Base-by-base conservation (phyloP, 2,888 invertebrate species). In the Phasia obesa region DNA sequence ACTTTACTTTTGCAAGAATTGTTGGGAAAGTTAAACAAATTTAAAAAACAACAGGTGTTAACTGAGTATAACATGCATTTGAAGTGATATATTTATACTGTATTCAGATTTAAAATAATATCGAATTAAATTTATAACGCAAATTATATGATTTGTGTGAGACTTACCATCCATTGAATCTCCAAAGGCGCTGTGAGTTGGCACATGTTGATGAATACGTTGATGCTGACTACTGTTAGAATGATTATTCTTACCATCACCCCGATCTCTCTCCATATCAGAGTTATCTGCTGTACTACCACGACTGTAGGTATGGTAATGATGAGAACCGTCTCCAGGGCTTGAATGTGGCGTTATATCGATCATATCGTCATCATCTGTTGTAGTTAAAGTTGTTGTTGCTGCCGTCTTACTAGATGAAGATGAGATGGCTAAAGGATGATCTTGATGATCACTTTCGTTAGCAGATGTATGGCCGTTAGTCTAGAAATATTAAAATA, bases 341-440 rank as follows among this genome's bases (percentile, higher is more conserved):
- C 90, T 90, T 73, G 90, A 93, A 74, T 93, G 92, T 84, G 94
- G 93, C 64, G 93, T 93, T 85, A 94, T 94, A 89, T 94, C 94
- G 86, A 94, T 93, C 94, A 94, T 94, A 88, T 94, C 94, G 90
- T 94, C 94, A 83, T 90, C 91, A 89, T 94, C 94, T 57, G 86
- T 85, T 19, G 88, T 88, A 42, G 88, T 86, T 64, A 88, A 87
- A 75, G 89, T 88, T 64, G 90, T 88, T 76, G 88, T 89, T 51
- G 85, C 84, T 62, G 87, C 83, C 17, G 51, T 53, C 6, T 76
- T 81, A 57, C 71, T 65, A 23, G 84, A 75, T 49, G 81, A 62
- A 44, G 70, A 64, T 75, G 85, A 64, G 27, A 88, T 85, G 71
- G 91, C 88, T 77, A 90, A 77, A 82, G 90, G 88, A 86, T 90